phyloP scores from a whole-genome alignment of 2,113 vertebrate genomes.

The Spilogale gracilis region DNA sequence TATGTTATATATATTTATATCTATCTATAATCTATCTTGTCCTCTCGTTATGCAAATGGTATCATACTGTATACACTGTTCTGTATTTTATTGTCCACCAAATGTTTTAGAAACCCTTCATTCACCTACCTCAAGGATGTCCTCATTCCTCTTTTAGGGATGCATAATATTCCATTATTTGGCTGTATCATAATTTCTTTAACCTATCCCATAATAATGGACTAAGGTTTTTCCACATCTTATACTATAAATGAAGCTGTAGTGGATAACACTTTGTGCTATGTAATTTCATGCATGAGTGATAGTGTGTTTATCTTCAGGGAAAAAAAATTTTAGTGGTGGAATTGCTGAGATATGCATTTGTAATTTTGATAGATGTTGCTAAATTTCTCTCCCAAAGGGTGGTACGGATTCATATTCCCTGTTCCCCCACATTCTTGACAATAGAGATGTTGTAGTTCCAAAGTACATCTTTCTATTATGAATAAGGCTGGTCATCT shows the following conservation, averaged over 20 bases:
- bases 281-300: neutral
- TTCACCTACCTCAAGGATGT: neutral
- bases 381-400: neutral
- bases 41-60: neutral
- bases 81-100: conserved; percentile 20
- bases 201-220: neutral
- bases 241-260: neutral
- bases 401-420: neutral
- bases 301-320: neutral
- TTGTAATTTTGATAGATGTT: conserved; percentile 29
- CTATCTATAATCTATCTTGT: neutral
- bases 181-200: neutral
- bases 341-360: neutral
- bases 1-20: neutral
- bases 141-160: neutral
- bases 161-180: neutral
- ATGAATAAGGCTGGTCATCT: neutral
- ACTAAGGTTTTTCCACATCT: neutral
- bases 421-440: neutral
- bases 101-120: neutral
- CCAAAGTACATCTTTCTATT: neutral
- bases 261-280: neutral
- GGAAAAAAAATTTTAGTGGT: neutral
- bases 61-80: neutral
- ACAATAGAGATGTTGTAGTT: neutral